Percentiles rank a stretch among this genome's conserved stretches.
Conservation (phyloP, 2,113 vertebrate species). For the Cryptotis parvus region DNA sequence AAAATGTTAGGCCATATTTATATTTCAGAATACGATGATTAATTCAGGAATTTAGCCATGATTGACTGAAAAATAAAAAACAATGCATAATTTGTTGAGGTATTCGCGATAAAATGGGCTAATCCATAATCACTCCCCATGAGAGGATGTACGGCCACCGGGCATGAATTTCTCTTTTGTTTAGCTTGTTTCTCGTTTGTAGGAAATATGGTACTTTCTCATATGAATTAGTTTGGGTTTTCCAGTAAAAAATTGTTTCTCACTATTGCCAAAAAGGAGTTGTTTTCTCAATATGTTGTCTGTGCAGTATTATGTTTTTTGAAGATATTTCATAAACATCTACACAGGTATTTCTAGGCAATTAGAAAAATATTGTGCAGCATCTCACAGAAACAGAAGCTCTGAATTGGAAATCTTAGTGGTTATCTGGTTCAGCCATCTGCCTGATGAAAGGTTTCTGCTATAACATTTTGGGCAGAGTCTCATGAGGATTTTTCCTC, state of each 20-base stretch:
- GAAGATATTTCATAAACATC: slow-evolving; percentile 41
- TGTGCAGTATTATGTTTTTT: slow-evolving; percentile 35
- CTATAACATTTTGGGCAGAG: background rate
- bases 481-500: background rate
- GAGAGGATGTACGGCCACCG: slow-evolving; percentile 13
- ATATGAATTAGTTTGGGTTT: slow-evolving; percentile 14
- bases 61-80: slow-evolving; percentile 44
- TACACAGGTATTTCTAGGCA: slow-evolving; percentile 18
- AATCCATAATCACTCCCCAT: slow-evolving; percentile 47
- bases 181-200: slow-evolving; percentile 49
- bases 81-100: slow-evolving; percentile 14
- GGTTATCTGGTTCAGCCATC: background rate
- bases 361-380: slow-evolving; percentile 6
- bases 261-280: slow-evolving; percentile 4
- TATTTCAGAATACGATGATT: slow-evolving; percentile 30
- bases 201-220: slow-evolving; percentile 48
- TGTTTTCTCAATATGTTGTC: slow-evolving; percentile 19
- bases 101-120: slow-evolving; percentile 46
- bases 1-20: background rate
- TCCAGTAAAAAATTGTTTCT: slow-evolving; percentile 21
- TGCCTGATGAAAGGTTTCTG: slow-evolving; percentile 34
- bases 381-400: slow-evolving; percentile 24
- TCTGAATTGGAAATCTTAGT: slow-evolving; percentile 7
- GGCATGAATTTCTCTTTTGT: slow-evolving; percentile 28
- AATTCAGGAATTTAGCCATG: slow-evolving; percentile 6